Percentiles rank a stretch among this genome's conserved stretches.
These are phyloP conservation scores for Acleris laterana DNA, from an alignment of 2,888 invertebrate genomes.

Conservation along the genomic window DNA sequence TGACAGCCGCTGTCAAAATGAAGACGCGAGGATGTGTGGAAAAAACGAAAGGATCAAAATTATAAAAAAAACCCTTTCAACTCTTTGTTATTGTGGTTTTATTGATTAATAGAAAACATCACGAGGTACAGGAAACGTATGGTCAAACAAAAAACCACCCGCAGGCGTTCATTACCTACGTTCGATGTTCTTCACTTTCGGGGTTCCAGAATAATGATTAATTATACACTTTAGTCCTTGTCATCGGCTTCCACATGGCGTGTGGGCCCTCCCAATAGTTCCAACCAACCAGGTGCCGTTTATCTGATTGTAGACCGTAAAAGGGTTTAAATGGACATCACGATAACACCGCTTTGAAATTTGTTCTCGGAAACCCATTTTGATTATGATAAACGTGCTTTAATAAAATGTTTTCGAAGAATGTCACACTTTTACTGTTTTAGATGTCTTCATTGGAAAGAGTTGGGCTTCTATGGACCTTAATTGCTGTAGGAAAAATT, in stretches of 20 bases:
- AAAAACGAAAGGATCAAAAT: background rate
- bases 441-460: slow-evolving; percentile 5
- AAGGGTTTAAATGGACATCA: slow-evolving; percentile 72
- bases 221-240: slow-evolving; percentile 78
- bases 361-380: slow-evolving; percentile 43
- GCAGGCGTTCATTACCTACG: slow-evolving; percentile 71
- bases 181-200: slow-evolving; percentile 56
- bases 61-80: slow-evolving; percentile 47
- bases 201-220: slow-evolving; percentile 78
- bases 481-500: background rate
- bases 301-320: slow-evolving; percentile 75
- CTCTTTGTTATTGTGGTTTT: slow-evolving; percentile 54
- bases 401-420: slow-evolving; percentile 23
- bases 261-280: slow-evolving; percentile 62
- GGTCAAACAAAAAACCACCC: slow-evolving; percentile 68
- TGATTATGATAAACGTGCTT: slow-evolving; percentile 33
- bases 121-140: slow-evolving; percentile 68
- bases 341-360: slow-evolving; percentile 49
- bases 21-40: background rate
- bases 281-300: slow-evolving; percentile 76
- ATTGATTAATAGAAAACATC: slow-evolving; percentile 69
- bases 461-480: background rate
- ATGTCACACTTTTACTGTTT: slow-evolving; percentile 34
- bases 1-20: slow-evolving; percentile 32
- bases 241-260: slow-evolving; percentile 69